phyloP scores from a whole-genome alignment of 2,888 invertebrate genomes.

The Calephelis perditalis region DNA sequence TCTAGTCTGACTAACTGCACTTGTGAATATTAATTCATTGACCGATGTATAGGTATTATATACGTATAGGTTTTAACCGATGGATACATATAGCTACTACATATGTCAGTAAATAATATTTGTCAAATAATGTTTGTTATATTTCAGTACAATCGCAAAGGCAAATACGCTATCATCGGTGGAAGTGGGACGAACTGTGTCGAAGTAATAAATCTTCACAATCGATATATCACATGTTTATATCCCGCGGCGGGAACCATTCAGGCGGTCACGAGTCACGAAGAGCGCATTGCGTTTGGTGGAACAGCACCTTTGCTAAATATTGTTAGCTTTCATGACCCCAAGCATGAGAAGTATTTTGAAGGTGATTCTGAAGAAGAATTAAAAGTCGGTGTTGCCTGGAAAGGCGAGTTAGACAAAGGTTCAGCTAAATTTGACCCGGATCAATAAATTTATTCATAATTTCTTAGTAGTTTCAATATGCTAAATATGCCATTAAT shows the following conservation, averaged over 20 bases:
- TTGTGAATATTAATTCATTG: no score
- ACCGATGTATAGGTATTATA: no score
- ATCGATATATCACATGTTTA: constrained; percentile 62
- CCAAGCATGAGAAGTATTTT: constrained; percentile 57
- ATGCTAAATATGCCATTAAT: no score
- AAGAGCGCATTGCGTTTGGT: constrained; percentile 61
- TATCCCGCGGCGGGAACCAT: constrained; percentile 56
- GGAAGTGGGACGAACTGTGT: constrained; percentile 68
- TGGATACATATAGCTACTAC: no score
- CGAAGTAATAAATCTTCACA: constrained; percentile 67
- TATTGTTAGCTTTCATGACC: constrained; percentile 62
- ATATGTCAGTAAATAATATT: constrained; percentile 17
- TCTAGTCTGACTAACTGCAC: no score
- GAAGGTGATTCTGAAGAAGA: constrained; percentile 26
- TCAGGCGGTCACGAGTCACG: constrained; percentile 53
- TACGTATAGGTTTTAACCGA: no score
- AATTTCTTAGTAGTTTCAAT: no score
- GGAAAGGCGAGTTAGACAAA: constrained; percentile 26
- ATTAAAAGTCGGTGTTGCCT: constrained; percentile 25
- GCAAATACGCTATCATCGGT: constrained; percentile 65
- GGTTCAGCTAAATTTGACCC: constrained; percentile 9
- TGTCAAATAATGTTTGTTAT: constrained; percentile 17
- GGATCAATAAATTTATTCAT: background rate
- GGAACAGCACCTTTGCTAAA: constrained; percentile 58
- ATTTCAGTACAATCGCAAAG: constrained; percentile 65